phyloP scores from a whole-genome alignment of 2,888 invertebrate species.

The Entomobrya multifasciata region DNA sequence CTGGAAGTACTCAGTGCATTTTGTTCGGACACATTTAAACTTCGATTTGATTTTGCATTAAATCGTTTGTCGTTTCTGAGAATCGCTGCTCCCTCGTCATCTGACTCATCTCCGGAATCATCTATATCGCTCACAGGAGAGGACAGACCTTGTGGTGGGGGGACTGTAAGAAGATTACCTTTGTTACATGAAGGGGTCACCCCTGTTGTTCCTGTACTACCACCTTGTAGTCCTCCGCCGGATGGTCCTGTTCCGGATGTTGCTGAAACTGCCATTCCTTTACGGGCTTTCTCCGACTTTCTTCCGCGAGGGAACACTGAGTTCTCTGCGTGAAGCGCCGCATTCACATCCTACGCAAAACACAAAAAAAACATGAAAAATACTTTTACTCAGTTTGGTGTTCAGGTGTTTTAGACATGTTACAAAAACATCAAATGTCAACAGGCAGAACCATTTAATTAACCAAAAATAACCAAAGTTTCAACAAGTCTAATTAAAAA shows the following conservation, averaged over 20 bases:
- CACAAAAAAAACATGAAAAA: neutral
- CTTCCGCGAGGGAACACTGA: constrained; percentile 74
- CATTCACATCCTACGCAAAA: constrained; percentile 74
- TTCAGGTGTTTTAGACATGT: no score
- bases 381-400: neutral
- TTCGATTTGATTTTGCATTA: constrained; percentile 24
- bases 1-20: constrained; percentile 67
- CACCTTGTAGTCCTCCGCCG: constrained; percentile 41
- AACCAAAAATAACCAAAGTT: no score
- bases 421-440: no score
- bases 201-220: constrained; percentile 29
- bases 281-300: constrained; percentile 64
- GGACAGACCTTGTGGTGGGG: constrained; percentile 48
- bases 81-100: constrained; percentile 77
- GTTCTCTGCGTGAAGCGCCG: constrained; percentile 73
- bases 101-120: constrained; percentile 78
- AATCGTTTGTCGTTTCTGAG: constrained; percentile 60
- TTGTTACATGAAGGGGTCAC: constrained; percentile 35
- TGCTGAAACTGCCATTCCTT: constrained; percentile 48
- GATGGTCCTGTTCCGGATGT: constrained; percentile 65
- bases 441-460: no score
- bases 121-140: constrained; percentile 64
- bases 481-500: no score
- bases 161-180: constrained; percentile 62
- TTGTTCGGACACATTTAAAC: constrained; percentile 51